Evolutionary conservation across 2,113 vertebrate species (phyloP), one percentile per base, ranked within the genome.

Genomic region (Tauraco erythrolophus): DNA sequence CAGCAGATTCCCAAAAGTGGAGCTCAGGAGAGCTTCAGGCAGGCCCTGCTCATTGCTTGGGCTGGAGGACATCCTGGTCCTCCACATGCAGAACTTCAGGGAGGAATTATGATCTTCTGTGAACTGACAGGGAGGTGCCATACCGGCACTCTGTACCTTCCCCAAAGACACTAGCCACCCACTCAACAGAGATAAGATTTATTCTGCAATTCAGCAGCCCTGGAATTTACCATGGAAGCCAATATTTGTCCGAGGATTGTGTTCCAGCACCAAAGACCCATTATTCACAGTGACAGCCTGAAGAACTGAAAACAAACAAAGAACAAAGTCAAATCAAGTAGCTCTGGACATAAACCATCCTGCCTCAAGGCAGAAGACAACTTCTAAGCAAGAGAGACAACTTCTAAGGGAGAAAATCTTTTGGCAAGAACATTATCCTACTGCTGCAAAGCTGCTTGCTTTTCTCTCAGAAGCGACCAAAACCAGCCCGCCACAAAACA

Each of bases 241-340:
- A 85, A 39, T 94, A 85, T 96, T 93, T 58, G 54, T 95, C 76
- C 8, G 19, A 92, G 77, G 95, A 88, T 88, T 89, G 53, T 91
- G 37, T 88, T 92, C 65, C 24, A 82, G 84, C 35, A 72, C 84
- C 70, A 58, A 89, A 95, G 87, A 84, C 37, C 41, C 62, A 93
- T 97, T 95, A 94, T 76, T 94, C 89, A 89, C 61, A 93, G 77
- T 91, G 94, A 92, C 92, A 96, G 87, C 54, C 65, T 80, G 84
- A 74, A 82, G 91, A 92, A 88, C 78, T 89, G 84, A 94, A 97
- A 97, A 92, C 92, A 96, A 92, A 95, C 43, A 89, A 89, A 95
- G 86, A 96, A 95, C 91, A 97, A 96, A 97, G 94, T 95, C 53
- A 75, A 89, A 96, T 91, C 64, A 84, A 95, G 91, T 89, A 89